These are phyloP conservation scores for Phymorhynchus buccinoides DNA, from an alignment of 1,140 invertebrate species.

Conservation along the genomic window DNA sequence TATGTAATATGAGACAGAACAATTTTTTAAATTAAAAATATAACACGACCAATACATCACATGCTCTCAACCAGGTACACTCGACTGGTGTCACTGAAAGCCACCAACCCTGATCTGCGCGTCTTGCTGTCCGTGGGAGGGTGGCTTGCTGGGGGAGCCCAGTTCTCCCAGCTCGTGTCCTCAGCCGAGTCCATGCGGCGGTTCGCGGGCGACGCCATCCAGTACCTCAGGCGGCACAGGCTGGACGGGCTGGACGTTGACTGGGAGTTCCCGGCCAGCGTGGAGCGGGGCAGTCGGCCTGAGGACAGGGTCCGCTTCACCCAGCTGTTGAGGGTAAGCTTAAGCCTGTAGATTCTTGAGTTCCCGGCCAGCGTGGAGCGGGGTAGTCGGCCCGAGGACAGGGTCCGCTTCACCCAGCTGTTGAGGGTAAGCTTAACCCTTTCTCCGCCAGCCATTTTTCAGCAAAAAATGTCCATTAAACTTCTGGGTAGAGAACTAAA, in stretches of 20 bases:
- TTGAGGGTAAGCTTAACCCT: too few relatives aligned
- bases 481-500: too few relatives aligned
- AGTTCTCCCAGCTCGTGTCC: slow-evolving; percentile 71
- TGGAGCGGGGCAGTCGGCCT: slow-evolving; percentile 44
- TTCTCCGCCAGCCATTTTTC: too few relatives aligned
- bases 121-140: slow-evolving; percentile 94
- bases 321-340: slow-evolving; percentile 49
- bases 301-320: slow-evolving; percentile 55
- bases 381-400: slow-evolving; percentile 47
- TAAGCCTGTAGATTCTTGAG: too few relatives aligned
- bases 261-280: slow-evolving; percentile 89
- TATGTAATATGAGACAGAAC: neutral
- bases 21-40: neutral
- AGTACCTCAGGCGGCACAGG: slow-evolving; percentile 90
- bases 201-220: slow-evolving; percentile 77
- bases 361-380: slow-evolving; percentile 79
- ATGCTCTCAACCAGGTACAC: slow-evolving; percentile 19
- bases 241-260: slow-evolving; percentile 97
- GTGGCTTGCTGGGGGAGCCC: slow-evolving; percentile 93
- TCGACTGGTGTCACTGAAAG: slow-evolving; percentile 43
- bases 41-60: neutral
- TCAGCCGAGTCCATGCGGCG: slow-evolving; percentile 42
- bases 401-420: slow-evolving; percentile 49
- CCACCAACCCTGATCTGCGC: slow-evolving; percentile 75
- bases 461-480: too few relatives aligned